phyloP scores from a whole-genome alignment of 2,888 invertebrate genomes.

The Eupsilia transversa region DNA sequence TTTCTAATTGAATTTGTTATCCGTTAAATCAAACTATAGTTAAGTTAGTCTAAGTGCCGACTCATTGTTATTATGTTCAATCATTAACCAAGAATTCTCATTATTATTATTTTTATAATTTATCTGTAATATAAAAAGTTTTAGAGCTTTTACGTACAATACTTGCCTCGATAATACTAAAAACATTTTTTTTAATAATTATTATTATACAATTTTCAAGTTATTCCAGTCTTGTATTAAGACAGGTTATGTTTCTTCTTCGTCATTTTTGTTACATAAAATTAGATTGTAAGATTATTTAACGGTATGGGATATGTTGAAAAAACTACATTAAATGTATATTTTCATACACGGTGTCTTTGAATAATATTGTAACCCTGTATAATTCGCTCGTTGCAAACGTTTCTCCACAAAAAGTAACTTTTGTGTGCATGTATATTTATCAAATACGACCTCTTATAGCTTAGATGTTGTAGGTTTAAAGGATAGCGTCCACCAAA shows the following conservation, averaged over 20 bases:
- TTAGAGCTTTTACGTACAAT: conserved; percentile 34
- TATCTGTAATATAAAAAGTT: conserved; percentile 24
- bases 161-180: conserved; percentile 51
- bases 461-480: not conserved
- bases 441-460: not conserved
- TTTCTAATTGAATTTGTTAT: conserved; percentile 43
- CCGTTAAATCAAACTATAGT: conserved; percentile 33
- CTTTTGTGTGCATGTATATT: not conserved
- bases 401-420: not conserved
- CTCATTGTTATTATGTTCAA: conserved; percentile 30
- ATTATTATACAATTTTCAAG: conserved; percentile 20
- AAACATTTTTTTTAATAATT: conserved; percentile 13
- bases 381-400: not conserved
- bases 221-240: conserved; percentile 40
- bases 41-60: conserved; percentile 48
- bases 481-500: too few relatives aligned
- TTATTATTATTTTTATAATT: conserved; percentile 30
- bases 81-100: conserved; percentile 42
- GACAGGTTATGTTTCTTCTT: conserved; percentile 27
- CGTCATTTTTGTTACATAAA: conserved; percentile 49
- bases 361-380: conserved; percentile 19
- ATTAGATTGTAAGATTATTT: conserved; percentile 62
- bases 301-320: conserved; percentile 69
- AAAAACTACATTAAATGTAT: conserved; percentile 71
- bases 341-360: conserved; percentile 64